Evolutionary conservation across 2,113 vertebrate species (phyloP).

Genomic region (Centropus bengalensis): DNA sequence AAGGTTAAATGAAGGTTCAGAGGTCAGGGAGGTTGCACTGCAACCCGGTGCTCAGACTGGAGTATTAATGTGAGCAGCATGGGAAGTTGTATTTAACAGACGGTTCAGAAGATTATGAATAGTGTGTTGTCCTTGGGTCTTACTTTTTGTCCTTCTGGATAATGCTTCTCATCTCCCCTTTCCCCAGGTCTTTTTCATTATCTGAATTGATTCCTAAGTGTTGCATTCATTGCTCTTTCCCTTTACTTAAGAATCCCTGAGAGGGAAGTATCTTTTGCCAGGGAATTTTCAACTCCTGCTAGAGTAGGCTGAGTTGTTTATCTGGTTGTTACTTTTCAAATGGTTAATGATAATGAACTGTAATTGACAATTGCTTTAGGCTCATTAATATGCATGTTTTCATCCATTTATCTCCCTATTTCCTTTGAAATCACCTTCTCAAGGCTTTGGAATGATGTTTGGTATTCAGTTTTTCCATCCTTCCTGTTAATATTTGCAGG

Average conservation of each 20-base stretch:
- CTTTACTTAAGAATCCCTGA: conserved; percentile 51
- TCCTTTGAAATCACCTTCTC: conserved; percentile 64
- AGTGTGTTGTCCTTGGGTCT: background rate
- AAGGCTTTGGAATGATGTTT: background rate
- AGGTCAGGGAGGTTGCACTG: background rate
- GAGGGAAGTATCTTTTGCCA: conserved; percentile 16
- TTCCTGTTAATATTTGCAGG: background rate
- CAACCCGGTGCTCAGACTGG: background rate
- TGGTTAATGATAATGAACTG: conserved; percentile 51
- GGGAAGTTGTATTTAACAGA: background rate
- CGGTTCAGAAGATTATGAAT: background rate
- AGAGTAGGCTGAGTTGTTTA: background rate
- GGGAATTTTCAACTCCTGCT: conserved; percentile 25
- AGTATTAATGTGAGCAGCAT: background rate
- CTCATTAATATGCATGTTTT: conserved; percentile 48
- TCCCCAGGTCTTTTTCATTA: background rate
- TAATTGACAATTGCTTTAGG: conserved; percentile 38
- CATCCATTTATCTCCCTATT: conserved; percentile 30
- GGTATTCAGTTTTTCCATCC: background rate
- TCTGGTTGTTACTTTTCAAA: conserved; percentile 49
- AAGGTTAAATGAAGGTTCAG: conserved; percentile 9
- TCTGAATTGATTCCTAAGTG: conserved; percentile 42
- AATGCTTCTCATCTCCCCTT: background rate
- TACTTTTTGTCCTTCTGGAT: background rate
- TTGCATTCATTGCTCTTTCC: background rate